A percentile compares a stretch with the other conserved stretches of the same genome.
phyloP scores from a whole-genome alignment of 2,113 vertebrate species.

The Sturnus vulgaris region DNA sequence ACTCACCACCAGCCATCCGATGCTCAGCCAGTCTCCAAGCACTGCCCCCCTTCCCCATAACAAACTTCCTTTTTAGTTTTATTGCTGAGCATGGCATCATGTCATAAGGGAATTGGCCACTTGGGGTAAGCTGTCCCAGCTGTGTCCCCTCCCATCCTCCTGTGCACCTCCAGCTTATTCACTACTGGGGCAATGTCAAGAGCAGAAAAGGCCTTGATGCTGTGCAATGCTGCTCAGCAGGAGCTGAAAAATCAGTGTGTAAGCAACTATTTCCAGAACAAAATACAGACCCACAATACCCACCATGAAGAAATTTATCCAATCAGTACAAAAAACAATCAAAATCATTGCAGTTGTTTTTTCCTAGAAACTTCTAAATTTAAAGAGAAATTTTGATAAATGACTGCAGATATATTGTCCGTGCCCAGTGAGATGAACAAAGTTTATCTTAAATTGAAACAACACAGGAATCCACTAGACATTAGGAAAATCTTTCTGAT shows the following conservation, averaged over 20 bases:
- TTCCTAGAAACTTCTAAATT: background rate
- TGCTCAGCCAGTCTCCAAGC: background rate
- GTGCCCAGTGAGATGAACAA: background rate
- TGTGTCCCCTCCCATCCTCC: background rate
- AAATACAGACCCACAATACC: background rate
- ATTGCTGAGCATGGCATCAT: background rate
- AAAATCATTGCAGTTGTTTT: rapidly evolving
- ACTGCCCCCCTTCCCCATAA: rapidly evolving
- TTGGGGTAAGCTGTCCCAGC: background rate
- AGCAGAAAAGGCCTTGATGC: background rate
- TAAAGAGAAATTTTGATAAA: background rate
- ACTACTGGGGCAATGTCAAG: rapidly evolving
- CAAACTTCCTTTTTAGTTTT: background rate
- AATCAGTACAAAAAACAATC: background rate
- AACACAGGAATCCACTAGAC: background rate
- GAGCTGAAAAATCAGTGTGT: background rate
- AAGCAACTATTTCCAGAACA: background rate
- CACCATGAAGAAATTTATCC: background rate
- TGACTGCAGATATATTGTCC: background rate
- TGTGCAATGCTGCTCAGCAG: background rate
- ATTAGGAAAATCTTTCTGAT: background rate
- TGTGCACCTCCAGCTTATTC: background rate
- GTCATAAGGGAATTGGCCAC: background rate
- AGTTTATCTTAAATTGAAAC: background rate
- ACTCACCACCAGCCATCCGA: rapidly evolving